A percentile compares a stretch with the other conserved stretches of the same genome.
phyloP scores from a whole-genome alignment of 1,140 invertebrate species.

The Diabrotica undecimpunctata region DNA sequence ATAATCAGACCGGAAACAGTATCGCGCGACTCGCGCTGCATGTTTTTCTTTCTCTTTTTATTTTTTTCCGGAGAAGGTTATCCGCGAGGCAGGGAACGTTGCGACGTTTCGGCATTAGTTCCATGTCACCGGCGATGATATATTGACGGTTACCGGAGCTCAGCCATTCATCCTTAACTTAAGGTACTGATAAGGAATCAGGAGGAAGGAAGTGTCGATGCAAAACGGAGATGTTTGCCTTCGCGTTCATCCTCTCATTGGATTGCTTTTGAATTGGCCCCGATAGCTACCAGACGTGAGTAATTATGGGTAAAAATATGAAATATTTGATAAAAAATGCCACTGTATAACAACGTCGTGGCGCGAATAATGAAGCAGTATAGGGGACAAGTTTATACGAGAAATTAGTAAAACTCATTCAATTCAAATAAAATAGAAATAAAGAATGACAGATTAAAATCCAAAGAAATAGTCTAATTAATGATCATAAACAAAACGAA shows the following conservation, averaged over 20 bases:
- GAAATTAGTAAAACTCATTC: too few relatives aligned
- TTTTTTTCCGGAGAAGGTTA: neutral
- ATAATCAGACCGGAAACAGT: neutral
- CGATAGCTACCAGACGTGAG: neutral
- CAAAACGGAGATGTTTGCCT: conserved; percentile 11
- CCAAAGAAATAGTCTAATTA: too few relatives aligned
- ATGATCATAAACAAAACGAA: too few relatives aligned
- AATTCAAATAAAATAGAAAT: too few relatives aligned
- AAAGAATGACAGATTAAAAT: too few relatives aligned
- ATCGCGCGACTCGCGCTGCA: neutral
- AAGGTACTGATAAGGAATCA: conserved; percentile 25
- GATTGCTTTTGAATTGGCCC: neutral
- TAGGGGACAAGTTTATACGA: too few relatives aligned
- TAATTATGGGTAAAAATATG: neutral
- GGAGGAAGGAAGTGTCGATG: conserved; percentile 23
- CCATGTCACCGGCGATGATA: conserved; percentile 20
- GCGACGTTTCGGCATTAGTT: conserved; percentile 19
- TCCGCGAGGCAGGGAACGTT: neutral
- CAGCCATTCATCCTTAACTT: conserved; percentile 24
- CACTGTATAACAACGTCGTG: neutral
- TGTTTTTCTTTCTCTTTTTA: neutral
- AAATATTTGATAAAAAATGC: neutral
- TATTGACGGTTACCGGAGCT: conserved; percentile 22
- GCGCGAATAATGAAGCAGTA: too few relatives aligned
- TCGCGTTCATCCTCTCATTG: neutral